Conservation (phyloP, 2,113 vertebrate genomes). For the Uria lomvia region DNA sequence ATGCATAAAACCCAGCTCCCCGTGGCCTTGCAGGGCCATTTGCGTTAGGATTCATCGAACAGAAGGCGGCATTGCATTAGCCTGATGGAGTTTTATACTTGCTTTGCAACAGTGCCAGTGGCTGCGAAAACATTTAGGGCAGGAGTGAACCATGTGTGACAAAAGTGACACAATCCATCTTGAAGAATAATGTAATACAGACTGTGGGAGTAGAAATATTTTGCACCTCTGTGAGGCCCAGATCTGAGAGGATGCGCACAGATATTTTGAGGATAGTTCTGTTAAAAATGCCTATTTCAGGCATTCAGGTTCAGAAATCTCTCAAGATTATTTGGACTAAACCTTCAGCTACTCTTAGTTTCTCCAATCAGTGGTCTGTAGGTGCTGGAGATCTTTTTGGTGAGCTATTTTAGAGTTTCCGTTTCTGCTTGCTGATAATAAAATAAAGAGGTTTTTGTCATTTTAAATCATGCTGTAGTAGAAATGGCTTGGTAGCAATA, state of each 20-base stretch:
- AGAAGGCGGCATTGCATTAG: not conserved
- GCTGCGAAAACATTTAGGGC: conserved; percentile 10
- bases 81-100: not conserved
- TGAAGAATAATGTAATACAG: not conserved
- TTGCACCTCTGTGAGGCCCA: not conserved
- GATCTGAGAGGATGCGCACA: not conserved
- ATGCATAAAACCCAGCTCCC: not conserved
- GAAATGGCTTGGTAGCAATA: not conserved
- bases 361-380: not conserved
- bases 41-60: not conserved
- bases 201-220: not conserved
- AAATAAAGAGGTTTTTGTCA: not conserved
- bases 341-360: not conserved
- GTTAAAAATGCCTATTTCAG: not conserved
- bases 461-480: not conserved
- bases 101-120: not conserved
- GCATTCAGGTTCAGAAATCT: not conserved
- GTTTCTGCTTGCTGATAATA: not conserved
- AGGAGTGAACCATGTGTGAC: not conserved
- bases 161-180: not conserved
- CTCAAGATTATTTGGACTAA: not conserved
- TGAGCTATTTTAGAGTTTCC: not conserved
- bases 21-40: not conserved
- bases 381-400: not conserved
- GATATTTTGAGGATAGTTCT: not conserved